These are phyloP conservation scores for Tretioscincus oriximinensis DNA, from an alignment of 2,113 vertebrate genomes.

Conservation along the genomic window DNA sequence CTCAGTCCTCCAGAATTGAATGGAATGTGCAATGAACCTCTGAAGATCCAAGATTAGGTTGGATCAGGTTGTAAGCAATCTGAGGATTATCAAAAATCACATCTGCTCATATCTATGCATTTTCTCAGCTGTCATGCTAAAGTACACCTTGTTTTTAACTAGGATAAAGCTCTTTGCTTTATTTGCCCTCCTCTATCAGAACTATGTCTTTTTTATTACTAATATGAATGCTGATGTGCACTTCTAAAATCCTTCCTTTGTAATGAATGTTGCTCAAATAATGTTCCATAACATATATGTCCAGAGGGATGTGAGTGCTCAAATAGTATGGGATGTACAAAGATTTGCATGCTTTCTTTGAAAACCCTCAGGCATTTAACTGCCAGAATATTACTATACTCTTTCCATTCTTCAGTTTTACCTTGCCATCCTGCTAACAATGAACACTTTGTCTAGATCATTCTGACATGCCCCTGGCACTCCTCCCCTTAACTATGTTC, in stretches of 20 bases:
- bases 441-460: not conserved
- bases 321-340: not conserved
- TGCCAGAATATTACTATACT: not conserved
- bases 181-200: not conserved
- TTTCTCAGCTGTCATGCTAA: too few relatives aligned
- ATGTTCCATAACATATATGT: not conserved
- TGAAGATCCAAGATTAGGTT: too few relatives aligned
- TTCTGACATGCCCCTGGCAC: fast-evolving
- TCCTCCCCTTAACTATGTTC: not conserved
- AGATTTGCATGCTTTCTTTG: not conserved
- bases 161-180: not conserved
- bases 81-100: too few relatives aligned
- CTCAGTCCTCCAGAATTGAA: too few relatives aligned
- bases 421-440: not conserved
- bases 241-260: not conserved
- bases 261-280: not conserved
- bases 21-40: too few relatives aligned
- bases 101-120: too few relatives aligned
- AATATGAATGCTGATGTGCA: not conserved
- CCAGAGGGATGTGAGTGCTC: not conserved
- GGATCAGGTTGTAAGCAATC: too few relatives aligned
- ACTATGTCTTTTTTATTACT: not conserved
- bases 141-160: not conserved
- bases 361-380: not conserved
- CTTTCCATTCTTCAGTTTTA: fast-evolving